Base-by-base conservation (phyloP, 2,888 invertebrate species). In the Caenorhabditis afra region DNA sequence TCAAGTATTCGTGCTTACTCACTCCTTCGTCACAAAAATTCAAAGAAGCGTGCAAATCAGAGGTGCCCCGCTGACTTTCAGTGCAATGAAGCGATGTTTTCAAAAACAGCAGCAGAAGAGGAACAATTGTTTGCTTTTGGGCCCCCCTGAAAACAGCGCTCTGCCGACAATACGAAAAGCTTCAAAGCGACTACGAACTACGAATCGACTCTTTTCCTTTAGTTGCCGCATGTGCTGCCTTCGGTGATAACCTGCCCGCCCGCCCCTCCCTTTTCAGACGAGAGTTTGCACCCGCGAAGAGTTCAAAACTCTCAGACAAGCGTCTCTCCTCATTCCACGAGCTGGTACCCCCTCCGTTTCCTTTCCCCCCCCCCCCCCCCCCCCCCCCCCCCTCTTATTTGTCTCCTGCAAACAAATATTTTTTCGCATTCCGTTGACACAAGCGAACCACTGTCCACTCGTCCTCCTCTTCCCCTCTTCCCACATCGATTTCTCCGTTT, bases 391-490 rank as follows among this genome's bases (percentile, higher is more conserved):
- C 29, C 29, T 29, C 29, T 29, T 71, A 41, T 71, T 71, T 71
- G 64, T 71, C 47, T 49, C n/a, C 41, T 23, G 22, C 62, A 71
- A 71, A 71, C 55, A 61, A 71, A 64, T 55, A 64, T 47, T 39
- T 67, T 66, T 68, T 58, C 58, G 49, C 41, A 11, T 41, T 47
- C 55, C 61, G 64, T 71, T 71, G 55, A 55, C 71, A 64, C 35
- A 71, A 62, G 71, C 47, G 71, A 71, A 64, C 71, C 71, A 64
- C 49, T 71, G 71, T 71, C 71, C 71, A 71, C 71, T 71, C 62
- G n/a, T 55, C 47, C 44, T 49, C 44, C 16, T 11, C 23, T 58
- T 22, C 47, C 16, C 35, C 23, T 44, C 22, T 45, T 35, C 44
- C 53, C 47, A 18, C 29, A 23, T 22, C 41, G 37, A 45, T 74